Base-by-base conservation (phyloP, 2,797 vertebrate species). In the Pangasius larnaudii region DNA sequence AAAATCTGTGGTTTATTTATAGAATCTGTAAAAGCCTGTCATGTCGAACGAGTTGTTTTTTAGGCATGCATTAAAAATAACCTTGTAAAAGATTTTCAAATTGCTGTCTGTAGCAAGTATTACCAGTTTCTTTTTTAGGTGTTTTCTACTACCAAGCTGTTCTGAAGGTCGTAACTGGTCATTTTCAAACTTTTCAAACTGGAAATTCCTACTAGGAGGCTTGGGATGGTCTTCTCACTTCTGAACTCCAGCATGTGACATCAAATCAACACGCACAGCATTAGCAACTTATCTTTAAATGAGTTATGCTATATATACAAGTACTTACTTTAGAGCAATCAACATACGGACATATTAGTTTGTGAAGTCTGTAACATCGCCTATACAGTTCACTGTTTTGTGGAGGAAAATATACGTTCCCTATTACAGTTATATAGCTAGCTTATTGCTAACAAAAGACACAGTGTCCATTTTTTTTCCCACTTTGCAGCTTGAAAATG, bases 1-100 rank as follows among this genome's bases (percentile, higher is more conserved):
- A 78, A 78, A 56, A 78, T 78, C 51, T 78, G 75, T 53, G 8
- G 49, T 78, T 78, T 78, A 78, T 69, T 51, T 33, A 33, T 78
- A 56, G 75, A 78, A 56, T 16, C 51, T 78, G n/a, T 56, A 78
- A 53, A 53, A 78, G 16, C 51, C n/a, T 56, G 49, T 78, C 51
- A 19, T 56, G 51, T 56, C 36, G 49, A 14, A 75, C 30, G 30
- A 33, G 51, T 10, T 33, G 49, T 51, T 78, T 18, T 77, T 30
- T 77, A 19, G 27, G 9, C 14, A 1, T 30, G 1, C 24, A 18
- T 30, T 51, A n/a, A 77, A 51, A n/a, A 49, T n/a, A 77, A n/a
- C 3, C 72, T 75, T 75, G 72, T 75, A 13, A 46, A 74, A 1
- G 6, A 18, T 53, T n/a, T 51, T 30, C 74, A 77, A 77, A 77